Evolutionary conservation across 2,888 invertebrate genomes (phyloP).

Genomic region (Odontocolon sp.): DNA sequence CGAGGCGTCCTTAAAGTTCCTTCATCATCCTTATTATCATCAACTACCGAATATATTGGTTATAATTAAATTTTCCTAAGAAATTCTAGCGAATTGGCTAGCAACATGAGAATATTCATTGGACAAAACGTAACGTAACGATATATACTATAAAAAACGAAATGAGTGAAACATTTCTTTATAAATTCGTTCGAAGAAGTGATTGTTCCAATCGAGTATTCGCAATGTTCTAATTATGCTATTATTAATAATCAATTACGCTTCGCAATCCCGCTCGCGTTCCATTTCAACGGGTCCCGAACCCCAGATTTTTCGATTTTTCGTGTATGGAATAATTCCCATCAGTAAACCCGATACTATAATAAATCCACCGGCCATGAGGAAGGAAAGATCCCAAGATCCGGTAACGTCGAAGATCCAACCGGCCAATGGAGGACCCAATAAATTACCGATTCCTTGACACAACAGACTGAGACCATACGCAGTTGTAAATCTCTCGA

Average conservation of each 20-base stretch:
- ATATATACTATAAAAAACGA: constrained; percentile 31
- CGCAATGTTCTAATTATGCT: constrained; percentile 2
- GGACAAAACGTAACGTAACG: constrained; percentile 52
- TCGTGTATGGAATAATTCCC: constrained; percentile 85
- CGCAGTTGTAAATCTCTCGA: constrained; percentile 95
- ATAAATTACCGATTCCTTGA: constrained; percentile 95
- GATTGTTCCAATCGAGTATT: constrained; percentile 32
- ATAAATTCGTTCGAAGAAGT: constrained; percentile 15
- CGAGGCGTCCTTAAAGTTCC: constrained; percentile 12
- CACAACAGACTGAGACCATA: constrained; percentile 94
- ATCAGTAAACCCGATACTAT: constrained; percentile 88
- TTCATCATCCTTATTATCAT: constrained; percentile 6
- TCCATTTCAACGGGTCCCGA: constrained; percentile 82
- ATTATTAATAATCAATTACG: constrained; percentile 55
- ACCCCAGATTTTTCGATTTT: constrained; percentile 85
- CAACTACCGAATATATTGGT: constrained; percentile 16
- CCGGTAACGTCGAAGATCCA: constrained; percentile 86
- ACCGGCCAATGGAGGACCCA: constrained; percentile 97
- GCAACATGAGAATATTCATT: constrained; percentile 52
- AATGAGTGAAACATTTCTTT: constrained; percentile 10
- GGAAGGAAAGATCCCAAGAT: constrained; percentile 90
- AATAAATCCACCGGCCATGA: constrained; percentile 91
- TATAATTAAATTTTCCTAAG: constrained; percentile 31
- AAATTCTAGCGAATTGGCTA: constrained; percentile 54
- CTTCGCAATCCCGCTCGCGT: constrained; percentile 74